A percentile compares a stretch with the other conserved stretches of the same genome.
These are phyloP conservation scores for Notarius lentiginosus DNA, from an alignment of 2,113 vertebrate genomes.

Conservation along the genomic window DNA sequence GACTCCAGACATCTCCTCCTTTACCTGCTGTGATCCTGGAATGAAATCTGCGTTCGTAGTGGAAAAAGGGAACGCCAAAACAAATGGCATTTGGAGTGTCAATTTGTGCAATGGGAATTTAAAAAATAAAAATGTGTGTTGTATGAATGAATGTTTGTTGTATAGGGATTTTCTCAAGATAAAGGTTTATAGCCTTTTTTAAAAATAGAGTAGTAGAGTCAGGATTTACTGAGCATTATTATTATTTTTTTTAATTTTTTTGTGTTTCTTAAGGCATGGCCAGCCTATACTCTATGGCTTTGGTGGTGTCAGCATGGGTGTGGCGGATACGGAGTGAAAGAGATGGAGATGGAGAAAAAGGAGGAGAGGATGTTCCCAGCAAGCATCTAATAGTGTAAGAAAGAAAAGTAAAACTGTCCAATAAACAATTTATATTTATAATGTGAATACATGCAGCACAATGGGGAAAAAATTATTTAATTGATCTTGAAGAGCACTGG, in stretches of 20 bases:
- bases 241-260: background rate
- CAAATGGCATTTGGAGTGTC: too few relatives aligned
- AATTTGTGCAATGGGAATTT: background rate
- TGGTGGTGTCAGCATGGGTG: constrained; percentile 78
- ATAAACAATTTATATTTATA: background rate
- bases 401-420: background rate
- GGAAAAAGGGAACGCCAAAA: background rate
- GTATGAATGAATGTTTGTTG: background rate
- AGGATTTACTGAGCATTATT: background rate
- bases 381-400: constrained; percentile 76
- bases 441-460: background rate
- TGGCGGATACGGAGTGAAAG: constrained; percentile 68
- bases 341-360: constrained; percentile 59
- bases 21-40: too few relatives aligned
- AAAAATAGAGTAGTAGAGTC: background rate
- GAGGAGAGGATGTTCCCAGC: constrained; percentile 61
- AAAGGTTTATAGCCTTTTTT: background rate
- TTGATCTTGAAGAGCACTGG: background rate
- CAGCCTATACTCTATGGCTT: constrained; percentile 76
- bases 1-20: too few relatives aligned
- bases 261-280: constrained; percentile 68
- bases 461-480: background rate
- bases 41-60: background rate
- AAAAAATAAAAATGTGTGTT: background rate
- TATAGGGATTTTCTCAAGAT: background rate